These are phyloP conservation scores for Porites rus DNA, from an alignment of 92 coral and sea anemone genomes.

Conservation along the genomic window DNA sequence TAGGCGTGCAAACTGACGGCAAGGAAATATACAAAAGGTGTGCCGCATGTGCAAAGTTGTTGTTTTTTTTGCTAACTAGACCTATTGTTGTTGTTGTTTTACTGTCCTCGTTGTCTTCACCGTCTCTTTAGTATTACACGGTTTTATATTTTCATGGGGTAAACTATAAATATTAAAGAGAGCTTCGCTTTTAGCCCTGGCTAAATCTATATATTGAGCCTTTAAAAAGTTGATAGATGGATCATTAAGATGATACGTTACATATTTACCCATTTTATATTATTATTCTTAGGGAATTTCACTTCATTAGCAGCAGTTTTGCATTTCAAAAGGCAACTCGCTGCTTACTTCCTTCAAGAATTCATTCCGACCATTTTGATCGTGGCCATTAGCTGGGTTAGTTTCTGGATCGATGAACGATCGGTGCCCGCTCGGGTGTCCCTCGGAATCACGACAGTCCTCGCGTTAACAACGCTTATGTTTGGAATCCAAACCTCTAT, in stretches of 20 bases:
- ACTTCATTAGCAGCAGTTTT: constrained; percentile 32
- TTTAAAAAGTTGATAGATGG: not conserved
- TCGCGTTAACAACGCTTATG: constrained; percentile 59
- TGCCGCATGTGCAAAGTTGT: too few relatives aligned
- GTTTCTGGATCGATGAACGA: constrained; percentile 72
- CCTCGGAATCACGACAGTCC: constrained; percentile 74
- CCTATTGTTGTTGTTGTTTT: too few relatives aligned
- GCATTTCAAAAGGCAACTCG: constrained; percentile 37
- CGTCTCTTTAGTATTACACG: too few relatives aligned
- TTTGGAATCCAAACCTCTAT: constrained; percentile 65
- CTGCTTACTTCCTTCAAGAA: constrained; percentile 58
- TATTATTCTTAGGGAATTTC: constrained; percentile 35
- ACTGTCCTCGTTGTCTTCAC: too few relatives aligned
- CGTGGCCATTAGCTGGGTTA: constrained; percentile 64
- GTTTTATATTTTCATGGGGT: too few relatives aligned
- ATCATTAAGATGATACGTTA: not conserved
- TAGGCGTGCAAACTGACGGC: too few relatives aligned
- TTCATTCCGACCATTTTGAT: constrained; percentile 64
- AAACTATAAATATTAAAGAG: too few relatives aligned
- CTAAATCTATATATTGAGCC: too few relatives aligned
- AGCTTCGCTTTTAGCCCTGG: too few relatives aligned
- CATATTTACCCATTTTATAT: not conserved
- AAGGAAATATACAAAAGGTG: too few relatives aligned
- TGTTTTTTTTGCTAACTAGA: too few relatives aligned
- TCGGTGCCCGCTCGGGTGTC: constrained; percentile 74